phyloP scores from a whole-genome alignment of 2,797 vertebrate species.

The Tachyglossus aculeatus region DNA sequence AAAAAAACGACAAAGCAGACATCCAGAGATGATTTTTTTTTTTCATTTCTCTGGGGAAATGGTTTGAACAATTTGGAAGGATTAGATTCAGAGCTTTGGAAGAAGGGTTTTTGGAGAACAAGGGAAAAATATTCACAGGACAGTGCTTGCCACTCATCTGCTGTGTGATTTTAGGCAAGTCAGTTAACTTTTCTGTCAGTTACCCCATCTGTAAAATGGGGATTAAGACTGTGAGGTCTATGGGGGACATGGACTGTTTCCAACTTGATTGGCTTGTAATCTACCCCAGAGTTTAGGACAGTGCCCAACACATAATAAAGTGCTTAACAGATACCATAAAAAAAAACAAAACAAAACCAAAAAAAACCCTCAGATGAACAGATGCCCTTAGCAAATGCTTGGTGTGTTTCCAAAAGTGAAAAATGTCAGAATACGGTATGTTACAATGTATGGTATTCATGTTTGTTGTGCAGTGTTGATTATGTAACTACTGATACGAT shows the following conservation, averaged over 20 bases:
- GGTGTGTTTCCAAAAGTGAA: conserved; percentile 17
- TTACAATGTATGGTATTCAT: conserved; percentile 7
- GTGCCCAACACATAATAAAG: no score
- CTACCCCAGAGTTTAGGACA: no score
- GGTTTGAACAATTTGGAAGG: not conserved
- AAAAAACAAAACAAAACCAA: no score
- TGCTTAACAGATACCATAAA: no score
- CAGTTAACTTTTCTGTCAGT: no score
- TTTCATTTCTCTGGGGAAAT: not conserved
- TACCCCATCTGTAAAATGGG: no score
- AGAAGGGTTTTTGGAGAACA: not conserved
- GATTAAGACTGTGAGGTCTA: no score
- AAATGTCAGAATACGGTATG: not conserved
- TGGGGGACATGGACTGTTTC: no score
- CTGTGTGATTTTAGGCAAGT: no score
- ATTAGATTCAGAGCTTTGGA: not conserved
- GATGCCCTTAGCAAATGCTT: not conserved
- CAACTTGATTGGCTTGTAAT: no score
- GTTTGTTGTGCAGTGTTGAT: not conserved
- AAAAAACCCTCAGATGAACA: not conserved
- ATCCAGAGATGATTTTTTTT: not conserved
- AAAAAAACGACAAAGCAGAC: not conserved
- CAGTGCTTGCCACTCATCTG: no score
- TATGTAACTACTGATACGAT: conserved; percentile 17
- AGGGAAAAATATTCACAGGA: not conserved